Evolutionary conservation across 2,113 vertebrate species (phyloP), one percentile per base, ranked within the genome.

Genomic region (Noturus placidus): DNA sequence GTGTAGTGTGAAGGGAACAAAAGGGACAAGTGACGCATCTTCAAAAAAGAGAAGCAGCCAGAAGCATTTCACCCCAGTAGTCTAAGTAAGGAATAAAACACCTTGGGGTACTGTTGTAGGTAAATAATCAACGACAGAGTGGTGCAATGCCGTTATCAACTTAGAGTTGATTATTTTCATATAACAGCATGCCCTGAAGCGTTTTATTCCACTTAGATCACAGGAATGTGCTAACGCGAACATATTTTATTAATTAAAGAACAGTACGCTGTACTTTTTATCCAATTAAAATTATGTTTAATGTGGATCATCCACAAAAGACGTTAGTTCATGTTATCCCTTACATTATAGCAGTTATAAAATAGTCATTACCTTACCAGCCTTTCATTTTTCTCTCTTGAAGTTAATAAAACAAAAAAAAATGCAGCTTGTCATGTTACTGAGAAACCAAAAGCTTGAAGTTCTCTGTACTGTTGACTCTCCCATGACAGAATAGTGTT

Each of bases 1-100:
- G n/a, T 42, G 90, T 91, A 90, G 88, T 89, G 91, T 93, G 92
- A 93, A 90, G 83, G 92, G 91, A 87, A 85, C 85, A 86, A 85
- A 78, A 69, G 69, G n/a, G 72, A 69, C 70, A 57, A 78, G 70
- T 67, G 74, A 88, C 80, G 65, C 56, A 82, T 86, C 90, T 91
- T 93, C 76, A 91, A 93, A 93, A 91, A 91, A 90, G 84, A 90
- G 87, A 84, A 38, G 3, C 46, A 88, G 76, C 42, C 65, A 46
- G 52, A 57, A 56, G 27, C 30, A 19, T 84, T 85, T 84, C 46
- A 85, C 46, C 72, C 35, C 42, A 85, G n/a, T 85, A 35, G 56
- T 61, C 57, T 1, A 81, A 3, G 20, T 81, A 38, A 42, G 33
- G 10, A 25, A 38, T 81, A 81, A 81, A 59, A 80, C 30, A 57